Base-by-base conservation (phyloP, 2,113 vertebrate genomes). In the Triplophysa siluroides region DNA sequence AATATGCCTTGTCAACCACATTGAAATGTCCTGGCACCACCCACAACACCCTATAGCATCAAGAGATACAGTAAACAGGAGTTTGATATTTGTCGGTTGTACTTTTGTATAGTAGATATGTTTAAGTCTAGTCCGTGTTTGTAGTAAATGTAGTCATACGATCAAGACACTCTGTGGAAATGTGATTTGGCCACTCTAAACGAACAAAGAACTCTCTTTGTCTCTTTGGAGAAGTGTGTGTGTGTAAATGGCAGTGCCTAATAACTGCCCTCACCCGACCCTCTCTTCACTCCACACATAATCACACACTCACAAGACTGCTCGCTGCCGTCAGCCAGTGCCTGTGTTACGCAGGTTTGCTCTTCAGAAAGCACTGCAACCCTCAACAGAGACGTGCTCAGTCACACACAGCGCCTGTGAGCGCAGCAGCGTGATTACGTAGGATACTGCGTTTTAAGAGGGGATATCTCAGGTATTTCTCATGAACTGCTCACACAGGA, bases 271-370 rank as follows among this genome's bases (percentile, higher is more conserved):
- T 71, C 73, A 21, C 63, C 29, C 77, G 43, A 47, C 60, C 70
- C 21, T 61, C 43, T 76, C 54, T 66, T 66, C 45, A 38, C 72
- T 58, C 33, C 68, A 47, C 54, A 38, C 54, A 29, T 8, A 65
- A 74, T 65, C 68, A 78, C 66, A 52, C n/a, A 47, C 81, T 68
- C 79, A 78, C 70, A 78, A 79, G 81, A 81, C n/a, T 13, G 19
- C 5, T 18, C 24, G 41, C 56, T 83, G 70, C 81, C 76, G 60
- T 81, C 81, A 83, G 58, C 50, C 81, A 29, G n/a, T 69, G 33
- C 64, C 18, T 77, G 69, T 75, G 33, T 71, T 66, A 82, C 77
- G 43, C 67, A 62, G 56, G 47, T 63, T 79, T 29, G 18, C 60
- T 76, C 43, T 79, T 79, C 70, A 68, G 38, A 52, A 74, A 74